Evolutionary conservation across 2,888 invertebrate genomes (phyloP).

Genomic region (Entomobrya multifasciata): DNA sequence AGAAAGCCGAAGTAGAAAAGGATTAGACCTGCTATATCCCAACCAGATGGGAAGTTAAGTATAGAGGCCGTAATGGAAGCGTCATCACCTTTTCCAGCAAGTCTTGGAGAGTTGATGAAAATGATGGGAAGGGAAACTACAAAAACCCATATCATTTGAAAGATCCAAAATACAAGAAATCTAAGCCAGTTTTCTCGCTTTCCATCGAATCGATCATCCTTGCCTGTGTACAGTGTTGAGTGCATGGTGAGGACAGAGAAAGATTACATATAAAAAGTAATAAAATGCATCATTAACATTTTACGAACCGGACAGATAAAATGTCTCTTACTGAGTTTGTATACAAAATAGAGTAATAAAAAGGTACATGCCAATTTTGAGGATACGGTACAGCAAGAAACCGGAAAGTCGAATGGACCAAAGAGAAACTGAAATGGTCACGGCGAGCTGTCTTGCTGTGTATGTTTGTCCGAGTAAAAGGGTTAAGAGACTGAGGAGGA

Average conservation of each 20-base stretch:
- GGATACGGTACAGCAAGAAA: slow-evolving; percentile 93
- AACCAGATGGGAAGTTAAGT: slow-evolving; percentile 87
- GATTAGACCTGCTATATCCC: slow-evolving; percentile 91
- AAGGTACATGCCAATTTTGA: slow-evolving; percentile 87
- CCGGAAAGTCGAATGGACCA: slow-evolving; percentile 94
- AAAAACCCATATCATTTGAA: slow-evolving; percentile 95
- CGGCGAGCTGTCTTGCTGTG: slow-evolving; percentile 94
- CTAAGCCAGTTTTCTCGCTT: slow-evolving; percentile 91
- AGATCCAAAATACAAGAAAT: slow-evolving; percentile 96
- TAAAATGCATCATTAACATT: slow-evolving; percentile 54
- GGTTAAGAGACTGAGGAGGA: slow-evolving; percentile 92
- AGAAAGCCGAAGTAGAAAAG: slow-evolving; percentile 92
- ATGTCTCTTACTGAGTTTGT: not conserved
- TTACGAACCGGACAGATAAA: slow-evolving; percentile 38
- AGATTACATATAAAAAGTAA: not conserved
- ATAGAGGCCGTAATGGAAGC: slow-evolving; percentile 82
- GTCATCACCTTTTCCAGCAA: not conserved
- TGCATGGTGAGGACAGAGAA: not conserved
- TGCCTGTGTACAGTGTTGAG: slow-evolving; percentile 78
- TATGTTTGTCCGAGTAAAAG: slow-evolving; percentile 93
- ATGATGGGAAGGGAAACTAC: slow-evolving; percentile 95
- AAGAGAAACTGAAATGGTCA: slow-evolving; percentile 91
- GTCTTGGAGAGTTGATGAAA: slow-evolving; percentile 90
- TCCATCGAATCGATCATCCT: slow-evolving; percentile 95
- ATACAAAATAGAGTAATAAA: not conserved